Conservation (phyloP, 2,113 vertebrate genomes). For the Chauna torquata region DNA sequence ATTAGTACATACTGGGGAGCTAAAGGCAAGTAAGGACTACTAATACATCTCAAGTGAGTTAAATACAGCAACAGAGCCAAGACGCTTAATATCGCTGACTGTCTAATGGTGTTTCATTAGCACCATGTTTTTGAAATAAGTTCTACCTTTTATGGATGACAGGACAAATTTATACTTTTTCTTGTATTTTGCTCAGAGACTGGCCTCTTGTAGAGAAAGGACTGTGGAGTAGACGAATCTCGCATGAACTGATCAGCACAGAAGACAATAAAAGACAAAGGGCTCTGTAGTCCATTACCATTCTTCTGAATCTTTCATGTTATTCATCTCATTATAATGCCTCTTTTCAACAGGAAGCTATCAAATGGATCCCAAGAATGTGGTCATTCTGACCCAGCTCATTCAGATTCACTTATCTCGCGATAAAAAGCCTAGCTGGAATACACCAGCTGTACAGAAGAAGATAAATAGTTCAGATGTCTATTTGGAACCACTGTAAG, state of each 20-base stretch:
- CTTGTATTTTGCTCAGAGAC: neutral
- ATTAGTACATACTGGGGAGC: neutral
- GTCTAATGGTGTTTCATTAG: neutral
- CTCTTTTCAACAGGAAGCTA: conserved; percentile 47
- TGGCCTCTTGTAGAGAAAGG: neutral
- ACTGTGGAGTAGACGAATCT: neutral
- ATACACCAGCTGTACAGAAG: conserved; percentile 3
- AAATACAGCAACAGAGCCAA: neutral
- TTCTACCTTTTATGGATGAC: neutral
- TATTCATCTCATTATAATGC: conserved; percentile 1
- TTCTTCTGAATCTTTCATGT: neutral
- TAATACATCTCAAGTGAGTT: neutral
- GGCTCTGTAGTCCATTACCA: neutral
- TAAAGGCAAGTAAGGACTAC: neutral
- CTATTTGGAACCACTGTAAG: conserved; percentile 28
- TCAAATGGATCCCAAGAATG: conserved; percentile 20
- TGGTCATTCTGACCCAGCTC: neutral
- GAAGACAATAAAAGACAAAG: neutral
- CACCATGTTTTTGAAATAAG: neutral
- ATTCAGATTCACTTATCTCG: neutral
- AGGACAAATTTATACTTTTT: neutral
- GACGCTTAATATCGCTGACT: neutral
- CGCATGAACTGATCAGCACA: neutral
- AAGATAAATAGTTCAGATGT: conserved; percentile 36
- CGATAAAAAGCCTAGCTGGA: neutral